These are phyloP conservation scores for Dipodomys ordii DNA, from an alignment of 2,113 vertebrate species.

Conservation along the genomic window DNA sequence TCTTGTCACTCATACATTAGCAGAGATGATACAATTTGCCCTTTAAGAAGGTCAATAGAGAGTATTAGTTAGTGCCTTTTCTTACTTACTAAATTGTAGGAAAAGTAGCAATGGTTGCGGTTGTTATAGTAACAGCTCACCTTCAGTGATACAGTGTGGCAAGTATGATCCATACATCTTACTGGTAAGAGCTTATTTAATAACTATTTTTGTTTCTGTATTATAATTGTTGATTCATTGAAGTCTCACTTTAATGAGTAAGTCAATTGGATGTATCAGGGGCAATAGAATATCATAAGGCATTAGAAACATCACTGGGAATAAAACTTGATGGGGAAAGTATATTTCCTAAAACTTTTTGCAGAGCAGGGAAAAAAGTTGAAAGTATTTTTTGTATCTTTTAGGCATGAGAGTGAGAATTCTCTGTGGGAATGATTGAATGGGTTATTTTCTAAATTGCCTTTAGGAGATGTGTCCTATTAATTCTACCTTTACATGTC, in stretches of 20 bases:
- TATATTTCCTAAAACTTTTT: background rate
- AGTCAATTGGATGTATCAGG: background rate
- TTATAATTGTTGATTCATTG: background rate
- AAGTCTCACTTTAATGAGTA: background rate
- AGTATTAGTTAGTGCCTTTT: background rate
- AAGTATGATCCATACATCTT: background rate
- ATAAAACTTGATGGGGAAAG: background rate
- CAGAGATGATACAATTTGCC: background rate
- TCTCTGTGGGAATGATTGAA: background rate
- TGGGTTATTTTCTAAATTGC: background rate
- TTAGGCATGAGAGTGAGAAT: background rate
- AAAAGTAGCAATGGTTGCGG: accelerated
- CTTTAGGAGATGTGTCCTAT: background rate
- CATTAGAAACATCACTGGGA: background rate
- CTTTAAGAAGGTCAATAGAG: accelerated
- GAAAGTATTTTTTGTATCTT: background rate
- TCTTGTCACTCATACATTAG: background rate
- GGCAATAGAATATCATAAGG: background rate
- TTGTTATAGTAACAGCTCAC: background rate
- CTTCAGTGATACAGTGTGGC: background rate
- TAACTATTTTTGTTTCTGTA: background rate
- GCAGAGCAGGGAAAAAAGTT: background rate
- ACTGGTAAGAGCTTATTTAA: background rate
- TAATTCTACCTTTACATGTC: background rate
- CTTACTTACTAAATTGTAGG: background rate